Evolutionary conservation across 92 coral and sea anemone species (phyloP).

Genomic region (Montipora capitata): DNA sequence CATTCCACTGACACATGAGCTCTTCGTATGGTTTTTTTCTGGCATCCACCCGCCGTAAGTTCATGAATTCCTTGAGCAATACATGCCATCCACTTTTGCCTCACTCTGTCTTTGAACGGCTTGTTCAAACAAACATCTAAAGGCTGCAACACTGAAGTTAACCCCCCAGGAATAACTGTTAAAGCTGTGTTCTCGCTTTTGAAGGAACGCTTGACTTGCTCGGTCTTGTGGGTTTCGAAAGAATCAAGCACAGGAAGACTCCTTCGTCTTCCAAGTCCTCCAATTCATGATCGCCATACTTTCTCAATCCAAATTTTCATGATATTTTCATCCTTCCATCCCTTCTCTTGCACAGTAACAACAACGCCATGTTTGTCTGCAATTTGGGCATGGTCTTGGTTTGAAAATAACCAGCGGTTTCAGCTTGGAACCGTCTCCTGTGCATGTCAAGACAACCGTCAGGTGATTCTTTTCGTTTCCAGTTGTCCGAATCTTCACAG

Average conservation of each 20-base stretch:
- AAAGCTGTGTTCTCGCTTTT: too few relatives aligned
- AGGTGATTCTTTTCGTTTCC: background rate
- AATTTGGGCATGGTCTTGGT: too few relatives aligned
- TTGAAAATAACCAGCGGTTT: background rate
- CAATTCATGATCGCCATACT: too few relatives aligned
- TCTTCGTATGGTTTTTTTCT: constrained; percentile 45
- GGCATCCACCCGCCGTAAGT: constrained; percentile 38
- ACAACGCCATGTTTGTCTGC: too few relatives aligned
- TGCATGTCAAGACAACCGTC: background rate
- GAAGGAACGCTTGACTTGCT: too few relatives aligned
- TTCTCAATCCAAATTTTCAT: too few relatives aligned
- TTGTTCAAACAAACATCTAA: constrained; percentile 43
- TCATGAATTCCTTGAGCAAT: constrained; percentile 46
- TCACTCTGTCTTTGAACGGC: constrained; percentile 59
- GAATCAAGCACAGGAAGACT: too few relatives aligned
- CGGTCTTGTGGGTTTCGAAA: too few relatives aligned
- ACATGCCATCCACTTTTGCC: constrained; percentile 28
- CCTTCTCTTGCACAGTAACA: too few relatives aligned
- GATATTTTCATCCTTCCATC: too few relatives aligned
- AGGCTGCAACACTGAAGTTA: constrained; percentile 46
- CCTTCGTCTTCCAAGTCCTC: too few relatives aligned
- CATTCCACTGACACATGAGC: constrained; percentile 5
- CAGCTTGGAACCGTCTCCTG: background rate
- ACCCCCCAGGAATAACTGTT: constrained; percentile 16
- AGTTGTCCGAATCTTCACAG: background rate